phyloP scores from a whole-genome alignment of 1,140 invertebrate species.

The Laupala kohalensis region DNA sequence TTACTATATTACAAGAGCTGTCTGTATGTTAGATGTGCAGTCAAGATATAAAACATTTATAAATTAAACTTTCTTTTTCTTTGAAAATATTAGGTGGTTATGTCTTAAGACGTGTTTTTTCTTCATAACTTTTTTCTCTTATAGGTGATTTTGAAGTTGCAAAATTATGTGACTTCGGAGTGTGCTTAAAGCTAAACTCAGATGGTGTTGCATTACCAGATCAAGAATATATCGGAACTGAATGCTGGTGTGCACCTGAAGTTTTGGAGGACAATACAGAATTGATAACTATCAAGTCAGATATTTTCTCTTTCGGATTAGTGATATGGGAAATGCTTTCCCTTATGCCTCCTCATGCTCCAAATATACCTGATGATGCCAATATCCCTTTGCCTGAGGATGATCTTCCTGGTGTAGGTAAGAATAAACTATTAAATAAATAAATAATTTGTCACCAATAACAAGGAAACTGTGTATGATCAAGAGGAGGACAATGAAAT shows the following conservation, averaged over 20 bases:
- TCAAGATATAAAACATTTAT: no score
- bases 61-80: no score
- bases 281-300: constrained; percentile 49
- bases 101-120: no score
- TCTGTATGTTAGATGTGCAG: no score
- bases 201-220: constrained; percentile 44
- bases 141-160: constrained; percentile 54
- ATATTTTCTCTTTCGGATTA: constrained; percentile 68
- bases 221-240: constrained; percentile 48
- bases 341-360: constrained; percentile 45
- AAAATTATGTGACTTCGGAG: constrained; percentile 78
- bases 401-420: not conserved
- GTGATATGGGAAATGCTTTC: constrained; percentile 71
- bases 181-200: constrained; percentile 52
- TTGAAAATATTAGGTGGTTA: no score
- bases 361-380: not conserved
- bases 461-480: no score
- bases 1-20: no score
- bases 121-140: no score
- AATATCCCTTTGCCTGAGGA: not conserved
- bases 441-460: not conserved
- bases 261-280: constrained; percentile 34
- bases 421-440: not conserved
- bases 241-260: constrained; percentile 66
- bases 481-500: no score